phyloP scores from a whole-genome alignment of 2,888 invertebrate species.

The Automeris io region DNA sequence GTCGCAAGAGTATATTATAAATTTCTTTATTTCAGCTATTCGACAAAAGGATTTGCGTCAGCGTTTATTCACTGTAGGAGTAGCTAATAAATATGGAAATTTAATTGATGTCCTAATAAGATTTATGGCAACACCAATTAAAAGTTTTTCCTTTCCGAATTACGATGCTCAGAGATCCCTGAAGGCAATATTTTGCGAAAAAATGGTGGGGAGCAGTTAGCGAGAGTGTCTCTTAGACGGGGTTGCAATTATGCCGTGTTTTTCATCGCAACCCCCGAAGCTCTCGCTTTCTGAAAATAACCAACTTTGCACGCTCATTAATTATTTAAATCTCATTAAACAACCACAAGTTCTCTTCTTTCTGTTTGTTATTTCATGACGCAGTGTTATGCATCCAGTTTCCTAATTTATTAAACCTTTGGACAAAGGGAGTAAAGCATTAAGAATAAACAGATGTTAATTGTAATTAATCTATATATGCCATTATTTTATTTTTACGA shows the following conservation, averaged over 20 bases:
- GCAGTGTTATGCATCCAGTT: constrained; percentile 33
- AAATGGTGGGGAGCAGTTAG: constrained; percentile 23
- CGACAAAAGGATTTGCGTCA: no score
- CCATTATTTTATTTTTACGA: no score
- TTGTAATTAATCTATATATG: no score
- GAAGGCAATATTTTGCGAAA: constrained; percentile 27
- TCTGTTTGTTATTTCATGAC: constrained; percentile 57
- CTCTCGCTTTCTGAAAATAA: constrained; percentile 59
- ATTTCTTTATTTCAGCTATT: no score
- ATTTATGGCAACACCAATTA: constrained; percentile 50
- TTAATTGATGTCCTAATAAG: constrained; percentile 42
- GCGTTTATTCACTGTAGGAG: no score
- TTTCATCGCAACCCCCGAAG: constrained; percentile 59
- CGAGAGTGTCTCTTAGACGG: constrained; percentile 42
- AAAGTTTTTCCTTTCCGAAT: constrained; percentile 51
- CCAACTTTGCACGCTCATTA: constrained; percentile 76
- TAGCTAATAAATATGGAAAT: no score
- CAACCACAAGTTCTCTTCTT: constrained; percentile 64
- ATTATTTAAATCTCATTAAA: constrained; percentile 78
- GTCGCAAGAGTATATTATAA: no score
- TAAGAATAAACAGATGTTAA: no score
- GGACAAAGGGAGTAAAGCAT: constrained; percentile 24
- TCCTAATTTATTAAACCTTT: constrained; percentile 54
- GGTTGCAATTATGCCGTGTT: constrained; percentile 65
- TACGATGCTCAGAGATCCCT: constrained; percentile 36